phyloP scores from a whole-genome alignment of 1,140 invertebrate genomes.

The Nephila pilipes region DNA sequence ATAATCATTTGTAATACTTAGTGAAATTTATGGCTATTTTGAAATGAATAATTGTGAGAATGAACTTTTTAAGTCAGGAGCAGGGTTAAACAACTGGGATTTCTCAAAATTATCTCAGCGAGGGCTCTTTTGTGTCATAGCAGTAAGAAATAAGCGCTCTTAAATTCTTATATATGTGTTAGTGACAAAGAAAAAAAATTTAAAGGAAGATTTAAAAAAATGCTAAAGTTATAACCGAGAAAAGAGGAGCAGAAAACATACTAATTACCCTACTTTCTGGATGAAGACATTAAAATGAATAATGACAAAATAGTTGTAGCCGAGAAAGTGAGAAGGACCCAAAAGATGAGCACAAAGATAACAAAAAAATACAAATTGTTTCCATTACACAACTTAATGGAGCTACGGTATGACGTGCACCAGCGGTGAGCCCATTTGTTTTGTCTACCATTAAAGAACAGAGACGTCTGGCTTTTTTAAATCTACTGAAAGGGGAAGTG shows the following conservation, averaged over 20 bases:
- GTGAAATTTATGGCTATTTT: conserved; percentile 3
- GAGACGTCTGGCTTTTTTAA: conserved; percentile 50
- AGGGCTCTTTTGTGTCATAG: conserved; percentile 18
- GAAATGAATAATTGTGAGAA: conserved; percentile 50
- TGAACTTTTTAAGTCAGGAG: conserved; percentile 26
- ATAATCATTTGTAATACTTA: conserved; percentile 52
- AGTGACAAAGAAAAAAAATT: background rate
- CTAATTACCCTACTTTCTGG: conserved; percentile 69
- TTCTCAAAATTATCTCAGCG: conserved; percentile 43
- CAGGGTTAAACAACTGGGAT: conserved; percentile 58
- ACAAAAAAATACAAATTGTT: conserved; percentile 70
- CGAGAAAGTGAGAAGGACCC: conserved; percentile 63
- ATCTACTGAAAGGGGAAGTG: conserved; percentile 11
- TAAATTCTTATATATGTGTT: conserved; percentile 54
- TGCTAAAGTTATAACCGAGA: conserved; percentile 20
- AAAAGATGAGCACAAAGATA: conserved; percentile 51
- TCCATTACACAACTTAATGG: conserved; percentile 67
- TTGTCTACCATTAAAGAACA: conserved; percentile 58
- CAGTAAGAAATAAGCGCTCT: conserved; percentile 31
- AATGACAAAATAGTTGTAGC: conserved; percentile 70
- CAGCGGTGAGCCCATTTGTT: conserved; percentile 43
- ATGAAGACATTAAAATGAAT: conserved; percentile 76
- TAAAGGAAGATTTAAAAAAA: background rate
- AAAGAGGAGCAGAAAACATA: conserved; percentile 55
- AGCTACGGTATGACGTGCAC: conserved; percentile 45